Conservation (phyloP, 2,113 vertebrate genomes). For the Cynocephalus volans region DNA sequence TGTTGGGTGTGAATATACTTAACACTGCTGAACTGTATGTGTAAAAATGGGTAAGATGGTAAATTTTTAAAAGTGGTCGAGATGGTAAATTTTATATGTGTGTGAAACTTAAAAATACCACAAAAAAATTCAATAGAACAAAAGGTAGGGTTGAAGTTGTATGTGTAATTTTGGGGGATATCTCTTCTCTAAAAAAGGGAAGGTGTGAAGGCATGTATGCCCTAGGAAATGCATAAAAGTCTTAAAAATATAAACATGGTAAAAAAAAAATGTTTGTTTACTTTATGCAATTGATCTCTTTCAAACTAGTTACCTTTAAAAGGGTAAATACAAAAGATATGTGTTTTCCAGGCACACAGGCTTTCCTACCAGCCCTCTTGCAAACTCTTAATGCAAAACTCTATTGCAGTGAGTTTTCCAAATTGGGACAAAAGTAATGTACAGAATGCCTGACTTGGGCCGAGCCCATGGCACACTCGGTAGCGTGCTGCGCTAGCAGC, state of each 20-base stretch:
- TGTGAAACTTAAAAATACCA: background rate
- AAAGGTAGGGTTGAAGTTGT: background rate
- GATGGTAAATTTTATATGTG: constrained; percentile 12
- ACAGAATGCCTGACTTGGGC: background rate
- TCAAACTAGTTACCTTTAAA: constrained; percentile 57
- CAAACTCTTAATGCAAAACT: constrained; percentile 39
- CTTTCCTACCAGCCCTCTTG: constrained; percentile 11
- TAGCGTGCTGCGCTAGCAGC: too few relatives aligned
- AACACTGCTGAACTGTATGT: constrained; percentile 38
- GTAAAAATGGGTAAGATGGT: background rate
- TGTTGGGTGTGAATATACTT: background rate
- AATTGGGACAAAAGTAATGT: background rate
- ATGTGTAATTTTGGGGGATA: background rate
- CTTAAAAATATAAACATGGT: constrained; percentile 34
- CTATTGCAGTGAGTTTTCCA: background rate
- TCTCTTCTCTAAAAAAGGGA: background rate
- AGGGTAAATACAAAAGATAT: background rate
- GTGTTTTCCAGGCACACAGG: background rate
- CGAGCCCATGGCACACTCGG: too few relatives aligned
- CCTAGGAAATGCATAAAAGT: constrained; percentile 16
- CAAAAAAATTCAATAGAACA: constrained; percentile 29
- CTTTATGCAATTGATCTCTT: background rate
- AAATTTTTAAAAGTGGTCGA: background rate
- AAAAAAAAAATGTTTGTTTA: constrained; percentile 5
- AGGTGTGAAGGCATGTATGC: background rate